Evolutionary conservation across 2,113 vertebrate species (phyloP).

Genomic region (Galemys pyrenaicus): DNA sequence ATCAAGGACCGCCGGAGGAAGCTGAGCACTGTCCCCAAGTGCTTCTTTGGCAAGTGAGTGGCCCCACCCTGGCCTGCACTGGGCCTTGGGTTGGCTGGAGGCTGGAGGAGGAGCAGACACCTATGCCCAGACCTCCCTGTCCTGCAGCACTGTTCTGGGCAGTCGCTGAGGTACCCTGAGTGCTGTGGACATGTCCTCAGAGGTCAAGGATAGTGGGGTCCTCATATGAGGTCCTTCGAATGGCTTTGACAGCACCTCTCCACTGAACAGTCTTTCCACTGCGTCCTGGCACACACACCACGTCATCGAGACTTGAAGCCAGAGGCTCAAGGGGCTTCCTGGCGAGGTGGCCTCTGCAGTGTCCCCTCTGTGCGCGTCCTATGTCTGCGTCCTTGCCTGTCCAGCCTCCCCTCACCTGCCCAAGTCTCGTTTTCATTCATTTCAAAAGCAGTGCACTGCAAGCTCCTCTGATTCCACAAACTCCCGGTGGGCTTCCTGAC

Average conservation of each 20-base stretch:
- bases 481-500: not conserved
- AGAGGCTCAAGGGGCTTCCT: not conserved
- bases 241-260: not conserved
- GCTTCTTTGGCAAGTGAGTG: constrained; percentile 99
- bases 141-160: not conserved
- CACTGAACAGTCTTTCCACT: not conserved
- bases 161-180: not conserved
- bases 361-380: not conserved
- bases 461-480: not conserved
- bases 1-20: constrained; percentile 98
- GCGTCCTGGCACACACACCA: not conserved
- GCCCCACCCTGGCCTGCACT: not conserved
- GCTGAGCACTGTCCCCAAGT: constrained; percentile 97
- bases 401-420: not conserved
- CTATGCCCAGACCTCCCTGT: not conserved
- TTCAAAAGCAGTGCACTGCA: not conserved
- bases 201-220: not conserved
- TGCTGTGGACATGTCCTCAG: not conserved
- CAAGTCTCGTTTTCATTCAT: not conserved
- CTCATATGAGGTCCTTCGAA: not conserved
- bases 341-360: not conserved
- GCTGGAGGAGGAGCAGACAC: constrained; percentile 50
- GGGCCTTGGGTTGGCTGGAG: not conserved
- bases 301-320: not conserved
- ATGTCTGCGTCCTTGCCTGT: not conserved